Percentiles rank a stretch among this genome's conserved stretches.
Evolutionary conservation across 2,113 vertebrate species (phyloP).

Genomic region (Aptenodytes forsteri): DNA sequence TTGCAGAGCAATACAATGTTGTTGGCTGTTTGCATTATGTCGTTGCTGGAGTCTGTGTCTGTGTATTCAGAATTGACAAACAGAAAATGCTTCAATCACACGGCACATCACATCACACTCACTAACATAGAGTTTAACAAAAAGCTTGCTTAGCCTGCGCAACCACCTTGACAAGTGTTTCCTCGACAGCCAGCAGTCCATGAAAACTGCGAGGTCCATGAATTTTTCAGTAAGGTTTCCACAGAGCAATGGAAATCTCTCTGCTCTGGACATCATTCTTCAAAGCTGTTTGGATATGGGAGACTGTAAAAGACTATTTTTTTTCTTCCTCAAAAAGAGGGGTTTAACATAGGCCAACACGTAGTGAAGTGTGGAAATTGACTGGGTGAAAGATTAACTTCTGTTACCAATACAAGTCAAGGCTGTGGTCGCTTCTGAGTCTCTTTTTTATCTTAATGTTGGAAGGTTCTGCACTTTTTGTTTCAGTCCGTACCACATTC

Average conservation of each 20-base stretch:
- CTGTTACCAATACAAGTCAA: background rate
- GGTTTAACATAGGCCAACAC: background rate
- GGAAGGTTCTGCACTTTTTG: background rate
- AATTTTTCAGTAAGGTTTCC: background rate
- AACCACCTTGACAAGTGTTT: background rate
- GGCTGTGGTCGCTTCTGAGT: background rate
- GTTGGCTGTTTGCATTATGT: background rate
- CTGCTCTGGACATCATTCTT: background rate
- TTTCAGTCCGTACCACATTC: background rate
- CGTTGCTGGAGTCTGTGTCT: background rate
- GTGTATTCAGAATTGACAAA: background rate
- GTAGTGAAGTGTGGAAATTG: background rate
- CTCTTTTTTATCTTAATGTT: background rate
- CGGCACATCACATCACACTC: background rate
- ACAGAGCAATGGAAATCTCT: background rate
- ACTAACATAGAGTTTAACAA: background rate
- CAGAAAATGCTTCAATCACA: background rate
- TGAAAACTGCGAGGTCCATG: background rate
- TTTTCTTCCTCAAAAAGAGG: background rate
- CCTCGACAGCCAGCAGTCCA: rapidly evolving
- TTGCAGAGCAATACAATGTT: background rate
- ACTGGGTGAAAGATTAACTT: background rate
- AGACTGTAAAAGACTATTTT: background rate
- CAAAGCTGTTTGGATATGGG: background rate
- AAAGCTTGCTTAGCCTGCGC: background rate